Conservation (phyloP, 2,113 vertebrate genomes). For the Eulacestoma nigropectus region DNA sequence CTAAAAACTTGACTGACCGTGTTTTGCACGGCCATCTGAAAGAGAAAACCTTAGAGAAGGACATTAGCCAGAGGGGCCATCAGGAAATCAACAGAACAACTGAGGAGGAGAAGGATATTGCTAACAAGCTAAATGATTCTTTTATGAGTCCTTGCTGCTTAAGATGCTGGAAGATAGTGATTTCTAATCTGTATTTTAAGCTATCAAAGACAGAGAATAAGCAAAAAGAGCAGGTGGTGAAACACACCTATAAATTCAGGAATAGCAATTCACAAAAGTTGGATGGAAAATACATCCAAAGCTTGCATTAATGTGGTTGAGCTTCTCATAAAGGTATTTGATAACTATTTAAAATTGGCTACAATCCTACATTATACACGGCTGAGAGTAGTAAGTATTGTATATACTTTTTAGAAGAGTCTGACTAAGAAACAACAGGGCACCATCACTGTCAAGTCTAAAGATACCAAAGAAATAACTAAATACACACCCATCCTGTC, state of each 20-base stretch:
- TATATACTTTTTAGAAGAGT: not conserved
- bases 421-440: not conserved
- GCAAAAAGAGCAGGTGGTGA: not conserved
- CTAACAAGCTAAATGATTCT: not conserved
- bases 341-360: not conserved
- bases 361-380: not conserved
- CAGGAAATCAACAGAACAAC: not conserved
- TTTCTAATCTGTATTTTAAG: slow-evolving; percentile 10
- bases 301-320: not conserved
- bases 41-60: not conserved
- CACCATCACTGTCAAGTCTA: not conserved
- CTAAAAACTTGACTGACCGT: not conserved
- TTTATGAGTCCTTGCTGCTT: not conserved
- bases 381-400: not conserved
- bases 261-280: not conserved
- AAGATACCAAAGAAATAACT: not conserved
- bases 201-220: not conserved
- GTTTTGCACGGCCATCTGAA: not conserved
- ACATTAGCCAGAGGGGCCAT: not conserved
- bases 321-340: not conserved
- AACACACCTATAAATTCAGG: not conserved
- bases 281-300: not conserved
- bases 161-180: not conserved
- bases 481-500: not conserved
- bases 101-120: not conserved